Percentiles rank a stretch among this genome's conserved stretches.
Conservation (phyloP, 2,113 vertebrate genomes). For the Dicaeum eximium region DNA sequence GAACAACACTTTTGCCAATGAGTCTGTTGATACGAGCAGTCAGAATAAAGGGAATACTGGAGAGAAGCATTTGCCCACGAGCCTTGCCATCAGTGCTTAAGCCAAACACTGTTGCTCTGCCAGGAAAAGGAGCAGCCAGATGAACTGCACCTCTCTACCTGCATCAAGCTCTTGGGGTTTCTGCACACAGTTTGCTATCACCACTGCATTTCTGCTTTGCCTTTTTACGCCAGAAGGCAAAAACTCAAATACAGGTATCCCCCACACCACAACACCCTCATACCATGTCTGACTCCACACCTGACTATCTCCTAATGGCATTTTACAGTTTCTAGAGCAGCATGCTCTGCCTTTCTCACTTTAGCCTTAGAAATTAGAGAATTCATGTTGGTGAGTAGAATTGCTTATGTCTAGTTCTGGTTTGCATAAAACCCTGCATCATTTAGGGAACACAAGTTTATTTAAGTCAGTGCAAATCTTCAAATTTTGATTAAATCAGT, state of each 20-base stretch:
- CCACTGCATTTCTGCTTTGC: not conserved
- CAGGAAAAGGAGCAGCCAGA: not conserved
- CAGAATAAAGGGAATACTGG: not conserved
- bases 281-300: fast-evolving
- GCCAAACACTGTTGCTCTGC: not conserved
- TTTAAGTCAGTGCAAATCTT: not conserved
- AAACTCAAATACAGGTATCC: not conserved
- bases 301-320: not conserved
- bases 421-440: not conserved
- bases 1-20: not conserved
- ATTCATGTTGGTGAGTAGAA: not conserved
- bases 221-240: not conserved
- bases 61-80: not conserved
- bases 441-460: not conserved
- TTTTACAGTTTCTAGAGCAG: not conserved
- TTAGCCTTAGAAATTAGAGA: not conserved
- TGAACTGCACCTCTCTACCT: not conserved
- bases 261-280: not conserved
- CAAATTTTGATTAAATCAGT: not conserved
- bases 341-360: not conserved
- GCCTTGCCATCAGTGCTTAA: not conserved
- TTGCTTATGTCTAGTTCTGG: not conserved
- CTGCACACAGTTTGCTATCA: not conserved
- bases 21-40: not conserved
- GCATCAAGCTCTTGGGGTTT: not conserved